A percentile compares a stretch with the other conserved stretches of the same genome.
Evolutionary conservation across 2,888 invertebrate genomes (phyloP).

Genomic region (Gandaritis pyraliata): DNA sequence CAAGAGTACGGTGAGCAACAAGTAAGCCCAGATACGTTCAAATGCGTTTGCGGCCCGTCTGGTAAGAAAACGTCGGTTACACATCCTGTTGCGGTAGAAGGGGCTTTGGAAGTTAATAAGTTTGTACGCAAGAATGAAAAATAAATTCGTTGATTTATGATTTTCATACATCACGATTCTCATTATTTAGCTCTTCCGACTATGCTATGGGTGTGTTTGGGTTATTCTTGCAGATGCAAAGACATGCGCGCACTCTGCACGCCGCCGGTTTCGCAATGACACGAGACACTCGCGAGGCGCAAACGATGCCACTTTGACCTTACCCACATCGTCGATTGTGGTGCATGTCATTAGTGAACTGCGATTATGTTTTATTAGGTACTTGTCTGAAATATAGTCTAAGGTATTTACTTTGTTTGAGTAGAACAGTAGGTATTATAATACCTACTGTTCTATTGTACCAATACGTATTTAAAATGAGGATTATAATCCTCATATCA

Average conservation of each 20-base stretch:
- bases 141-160: conserved; percentile 34
- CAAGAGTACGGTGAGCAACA: conserved; percentile 52
- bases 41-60: conserved; percentile 55
- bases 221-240: conserved; percentile 49
- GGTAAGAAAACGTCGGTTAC: conserved; percentile 37
- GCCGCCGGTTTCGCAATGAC: conserved; percentile 57
- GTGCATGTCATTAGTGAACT: conserved; percentile 31
- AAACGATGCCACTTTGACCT: conserved; percentile 74
- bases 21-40: conserved; percentile 47
- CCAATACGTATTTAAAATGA: no score
- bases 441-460: no score
- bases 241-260: conserved; percentile 48
- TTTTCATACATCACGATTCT: conserved; percentile 46
- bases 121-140: conserved; percentile 39
- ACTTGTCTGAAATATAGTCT: no score
- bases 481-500: no score
- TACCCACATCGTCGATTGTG: conserved; percentile 49
- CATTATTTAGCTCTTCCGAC: conserved; percentile 44
- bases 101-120: conserved; percentile 59
- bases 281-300: conserved; percentile 61
- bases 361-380: conserved; percentile 8
- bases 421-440: no score
- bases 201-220: conserved; percentile 37
- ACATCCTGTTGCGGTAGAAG: conserved; percentile 64
- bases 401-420: no score